Evolutionary conservation across 2,888 invertebrate genomes (phyloP).

Genomic region (Diarsia brunnea): DNA sequence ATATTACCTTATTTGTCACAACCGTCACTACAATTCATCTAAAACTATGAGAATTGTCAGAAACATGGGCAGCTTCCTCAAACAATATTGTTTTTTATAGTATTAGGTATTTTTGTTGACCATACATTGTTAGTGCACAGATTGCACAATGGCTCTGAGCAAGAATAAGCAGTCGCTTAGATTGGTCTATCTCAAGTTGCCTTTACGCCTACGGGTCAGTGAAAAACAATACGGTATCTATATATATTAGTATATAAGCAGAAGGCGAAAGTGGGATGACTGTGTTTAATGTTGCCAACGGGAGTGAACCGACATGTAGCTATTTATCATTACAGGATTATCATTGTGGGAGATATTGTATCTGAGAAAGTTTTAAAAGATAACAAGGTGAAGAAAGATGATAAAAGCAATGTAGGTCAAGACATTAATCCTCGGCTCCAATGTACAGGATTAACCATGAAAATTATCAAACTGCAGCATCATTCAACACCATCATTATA

Average conservation of each 20-base stretch:
- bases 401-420: constrained; percentile 39
- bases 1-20: constrained; percentile 48
- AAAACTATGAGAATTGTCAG: constrained; percentile 12
- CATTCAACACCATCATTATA: constrained; percentile 33
- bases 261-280: constrained; percentile 46
- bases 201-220: constrained; percentile 29
- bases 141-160: constrained; percentile 16
- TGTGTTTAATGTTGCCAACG: constrained; percentile 23
- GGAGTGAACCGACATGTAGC: constrained; percentile 5
- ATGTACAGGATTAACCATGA: constrained; percentile 11
- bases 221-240: constrained; percentile 41
- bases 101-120: neutral
- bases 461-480: constrained; percentile 26
- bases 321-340: constrained; percentile 32
- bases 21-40: constrained; percentile 1
- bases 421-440: constrained; percentile 18
- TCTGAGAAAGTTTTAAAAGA: constrained; percentile 41
- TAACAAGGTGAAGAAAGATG: constrained; percentile 17
- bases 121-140: constrained; percentile 7
- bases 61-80: constrained; percentile 10
- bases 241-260: constrained; percentile 10
- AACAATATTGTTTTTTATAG: neutral
- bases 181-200: constrained; percentile 42
- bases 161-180: constrained; percentile 38
- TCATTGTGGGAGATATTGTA: constrained; percentile 2